Evolutionary conservation across 2,888 invertebrate species (phyloP).

Genomic region (Imbricaverruca yamaguchii): DNA sequence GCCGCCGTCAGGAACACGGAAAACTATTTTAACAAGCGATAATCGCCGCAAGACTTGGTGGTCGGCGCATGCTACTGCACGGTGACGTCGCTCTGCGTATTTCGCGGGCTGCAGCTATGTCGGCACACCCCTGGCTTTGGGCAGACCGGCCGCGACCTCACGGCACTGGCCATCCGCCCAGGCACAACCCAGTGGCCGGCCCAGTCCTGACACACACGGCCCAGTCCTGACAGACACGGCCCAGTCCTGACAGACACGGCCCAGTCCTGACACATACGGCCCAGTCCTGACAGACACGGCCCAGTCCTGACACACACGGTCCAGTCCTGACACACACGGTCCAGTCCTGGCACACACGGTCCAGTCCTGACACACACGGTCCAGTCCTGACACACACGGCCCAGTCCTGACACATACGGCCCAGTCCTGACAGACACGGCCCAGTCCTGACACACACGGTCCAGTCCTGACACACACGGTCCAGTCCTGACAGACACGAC

Average conservation of each 20-base stretch:
- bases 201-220: background rate
- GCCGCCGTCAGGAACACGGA: slow-evolving; percentile 17
- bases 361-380: background rate
- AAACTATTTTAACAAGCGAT: slow-evolving; percentile 17
- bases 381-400: too few species aligned
- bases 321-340: background rate
- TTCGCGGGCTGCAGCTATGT: too few species aligned
- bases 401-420: background rate
- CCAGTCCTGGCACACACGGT: too few species aligned
- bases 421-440: too few species aligned
- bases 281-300: background rate
- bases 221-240: background rate
- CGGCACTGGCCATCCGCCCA: too few species aligned
- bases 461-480: too few species aligned
- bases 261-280: too few species aligned
- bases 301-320: too few species aligned
- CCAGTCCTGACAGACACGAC: background rate
- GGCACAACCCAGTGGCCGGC: too few species aligned
- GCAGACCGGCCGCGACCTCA: too few species aligned
- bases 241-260: background rate
- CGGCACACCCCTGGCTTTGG: too few species aligned
- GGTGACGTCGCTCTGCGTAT: too few species aligned
- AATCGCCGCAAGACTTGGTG: background rate
- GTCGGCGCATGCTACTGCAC: background rate
- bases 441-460: background rate